phyloP scores from a whole-genome alignment of 2,888 invertebrate genomes.

The Crepidodera aurea region DNA sequence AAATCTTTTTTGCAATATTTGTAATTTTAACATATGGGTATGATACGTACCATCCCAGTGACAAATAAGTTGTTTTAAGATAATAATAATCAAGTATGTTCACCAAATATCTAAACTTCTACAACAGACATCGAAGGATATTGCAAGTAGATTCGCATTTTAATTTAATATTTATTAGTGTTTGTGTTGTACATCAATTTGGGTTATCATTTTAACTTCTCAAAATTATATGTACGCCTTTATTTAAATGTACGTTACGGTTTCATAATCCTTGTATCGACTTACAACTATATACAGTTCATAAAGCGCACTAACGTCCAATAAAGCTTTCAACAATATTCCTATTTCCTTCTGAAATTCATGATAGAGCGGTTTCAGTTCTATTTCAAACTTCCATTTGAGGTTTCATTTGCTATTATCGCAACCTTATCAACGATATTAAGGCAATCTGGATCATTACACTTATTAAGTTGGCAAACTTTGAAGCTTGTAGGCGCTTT shows the following conservation, averaged over 20 bases:
- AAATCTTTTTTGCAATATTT: too few species aligned
- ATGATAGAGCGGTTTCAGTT: constrained; percentile 22
- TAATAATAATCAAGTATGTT: too few species aligned
- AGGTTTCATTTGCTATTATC: constrained; percentile 35
- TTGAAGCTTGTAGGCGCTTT: constrained; percentile 18
- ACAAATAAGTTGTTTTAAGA: too few species aligned
- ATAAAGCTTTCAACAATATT: constrained; percentile 21
- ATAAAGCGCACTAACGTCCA: constrained; percentile 1
- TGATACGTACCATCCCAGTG: too few species aligned
- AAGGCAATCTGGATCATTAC: constrained; percentile 35
- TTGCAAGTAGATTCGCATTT: too few species aligned
- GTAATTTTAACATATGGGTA: too few species aligned
- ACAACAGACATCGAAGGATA: too few species aligned
- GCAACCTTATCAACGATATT: constrained; percentile 34
- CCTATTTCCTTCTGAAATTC: constrained; percentile 20
- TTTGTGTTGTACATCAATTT: too few species aligned
- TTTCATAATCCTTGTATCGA: background rate
- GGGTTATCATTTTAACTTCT: too few species aligned
- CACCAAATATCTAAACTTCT: too few species aligned
- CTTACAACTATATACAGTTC: background rate
- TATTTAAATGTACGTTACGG: background rate
- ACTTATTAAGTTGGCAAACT: constrained; percentile 35
- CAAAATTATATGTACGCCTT: too few species aligned
- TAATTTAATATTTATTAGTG: too few species aligned
- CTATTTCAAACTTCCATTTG: constrained; percentile 30